These are phyloP conservation scores for Muscina levida DNA, from an alignment of 2,888 invertebrate genomes.

Conservation along the genomic window DNA sequence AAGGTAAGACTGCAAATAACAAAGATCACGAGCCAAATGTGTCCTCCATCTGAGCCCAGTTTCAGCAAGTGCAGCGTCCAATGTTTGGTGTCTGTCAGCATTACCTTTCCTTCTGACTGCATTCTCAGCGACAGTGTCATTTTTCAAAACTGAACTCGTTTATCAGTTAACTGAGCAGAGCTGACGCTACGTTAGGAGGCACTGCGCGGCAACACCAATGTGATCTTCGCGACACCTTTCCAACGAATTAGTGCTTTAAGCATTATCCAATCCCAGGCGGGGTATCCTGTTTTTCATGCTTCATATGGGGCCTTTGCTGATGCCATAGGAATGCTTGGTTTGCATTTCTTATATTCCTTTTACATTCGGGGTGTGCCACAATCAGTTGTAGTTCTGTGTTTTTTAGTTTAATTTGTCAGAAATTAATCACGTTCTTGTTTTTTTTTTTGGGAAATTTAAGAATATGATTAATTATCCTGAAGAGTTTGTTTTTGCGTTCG, in stretches of 20 bases:
- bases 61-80: constrained; percentile 55
- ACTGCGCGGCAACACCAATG: constrained; percentile 53
- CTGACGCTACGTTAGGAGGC: constrained; percentile 39
- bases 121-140: constrained; percentile 50
- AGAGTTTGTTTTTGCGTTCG: no score
- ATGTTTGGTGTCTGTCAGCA: constrained; percentile 23
- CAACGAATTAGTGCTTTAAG: constrained; percentile 56
- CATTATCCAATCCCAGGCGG: constrained; percentile 58
- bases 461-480: constrained; percentile 74
- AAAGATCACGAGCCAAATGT: constrained; percentile 62
- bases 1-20: constrained; percentile 26
- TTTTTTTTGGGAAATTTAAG: constrained; percentile 62
- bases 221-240: constrained; percentile 55
- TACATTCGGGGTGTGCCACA: constrained; percentile 73
- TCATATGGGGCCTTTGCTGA: neutral
- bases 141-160: constrained; percentile 59
- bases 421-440: constrained; percentile 79
- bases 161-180: constrained; percentile 47
- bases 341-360: constrained; percentile 16
- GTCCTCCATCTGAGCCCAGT: constrained; percentile 40
- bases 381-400: constrained; percentile 51
- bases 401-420: constrained; percentile 79
- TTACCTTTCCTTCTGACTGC: constrained; percentile 3
- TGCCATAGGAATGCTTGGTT: constrained; percentile 20
- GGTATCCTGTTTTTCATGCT: constrained; percentile 51